These are phyloP conservation scores for Abrostola triplasia DNA, from an alignment of 2,888 invertebrate genomes.

Conservation along the genomic window DNA sequence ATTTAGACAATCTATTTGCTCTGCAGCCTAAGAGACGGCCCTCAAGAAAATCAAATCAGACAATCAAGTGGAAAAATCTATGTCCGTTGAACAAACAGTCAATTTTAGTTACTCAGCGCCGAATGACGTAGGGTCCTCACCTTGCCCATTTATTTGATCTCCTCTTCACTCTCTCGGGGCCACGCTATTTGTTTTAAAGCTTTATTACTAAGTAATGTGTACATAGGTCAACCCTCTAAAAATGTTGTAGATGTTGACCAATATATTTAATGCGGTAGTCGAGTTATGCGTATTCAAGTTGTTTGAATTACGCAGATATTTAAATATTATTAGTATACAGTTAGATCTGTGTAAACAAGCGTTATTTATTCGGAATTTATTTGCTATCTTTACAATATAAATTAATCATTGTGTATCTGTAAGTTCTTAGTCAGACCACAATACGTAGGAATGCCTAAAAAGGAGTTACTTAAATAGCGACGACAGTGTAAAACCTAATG, in stretches of 20 bases:
- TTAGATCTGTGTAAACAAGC: no score
- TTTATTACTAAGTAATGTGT: constrained; percentile 88
- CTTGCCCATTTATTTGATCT: constrained; percentile 78
- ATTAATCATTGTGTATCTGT: no score
- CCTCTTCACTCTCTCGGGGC: constrained; percentile 74
- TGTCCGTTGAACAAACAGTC: constrained; percentile 87
- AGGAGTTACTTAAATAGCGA: no score
- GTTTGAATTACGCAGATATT: constrained; percentile 6
- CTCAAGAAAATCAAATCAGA: constrained; percentile 87
- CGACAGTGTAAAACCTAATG: no score
- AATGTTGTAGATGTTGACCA: constrained; percentile 80
- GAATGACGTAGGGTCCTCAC: constrained; percentile 80
- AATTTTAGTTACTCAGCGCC: constrained; percentile 82
- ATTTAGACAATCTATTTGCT: constrained; percentile 69
- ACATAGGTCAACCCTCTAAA: constrained; percentile 87
- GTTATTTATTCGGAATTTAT: no score
- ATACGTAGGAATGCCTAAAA: no score
- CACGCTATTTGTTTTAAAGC: constrained; percentile 87
- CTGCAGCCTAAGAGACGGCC: constrained; percentile 71
- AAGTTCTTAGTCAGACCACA: no score
- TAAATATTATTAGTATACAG: neutral
- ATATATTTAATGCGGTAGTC: constrained; percentile 78
- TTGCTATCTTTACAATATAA: no score
- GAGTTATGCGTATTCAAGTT: constrained; percentile 20
- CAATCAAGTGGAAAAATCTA: constrained; percentile 88